Evolutionary conservation across 2,888 invertebrate species (phyloP), one percentile per base, ranked within the genome.

Genomic region (Biston betularia): DNA sequence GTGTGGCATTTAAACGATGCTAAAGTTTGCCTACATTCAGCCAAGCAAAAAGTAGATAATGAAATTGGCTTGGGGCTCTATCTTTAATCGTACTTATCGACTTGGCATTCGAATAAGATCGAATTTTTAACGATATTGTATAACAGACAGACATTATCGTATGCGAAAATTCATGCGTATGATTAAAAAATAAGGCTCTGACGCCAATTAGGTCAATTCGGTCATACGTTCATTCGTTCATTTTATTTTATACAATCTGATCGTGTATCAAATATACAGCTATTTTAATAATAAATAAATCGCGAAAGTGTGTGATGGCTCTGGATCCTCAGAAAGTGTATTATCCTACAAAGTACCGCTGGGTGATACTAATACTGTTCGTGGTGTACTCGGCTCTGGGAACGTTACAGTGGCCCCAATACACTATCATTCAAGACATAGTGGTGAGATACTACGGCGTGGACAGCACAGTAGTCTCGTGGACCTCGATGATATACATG

Each of bases 401-500:
- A 87, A 96, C 98, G 2, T 96, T 98, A 94, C 99, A 99, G 85
- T 99, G 99, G 99, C 97, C 98, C 60, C 98, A 99, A 91, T 98
- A 98, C 88, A 96, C 98, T 71, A 98, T 99, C 79, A 98, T 99
- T 73, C 95, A 96, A 68, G 96, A 98, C 81, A 95, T 98, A 63
- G 95, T 99, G 67, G 92, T 89, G 76, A 94, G 94, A 60, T 97
- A 97, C 87, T 98, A 97, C 84, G 94, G 94, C 44, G 95, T 97
- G 57, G 89, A 94, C 42, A 94, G 95, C 42, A 95, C 95, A 34
- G 92, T 95, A 76, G 97, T 99, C 75, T 97, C 99, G 82, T 99
- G 98, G 98, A 98, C 99, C 1, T 98, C 99, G 9, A 98, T 99
- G 97, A 96, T 99, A 82, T 99, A 97, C 89, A 99, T 99, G 99